Evolutionary conservation across 2,888 invertebrate genomes (phyloP), one percentile per base, ranked within the genome.

Genomic region (Argynnis bischoffii): DNA sequence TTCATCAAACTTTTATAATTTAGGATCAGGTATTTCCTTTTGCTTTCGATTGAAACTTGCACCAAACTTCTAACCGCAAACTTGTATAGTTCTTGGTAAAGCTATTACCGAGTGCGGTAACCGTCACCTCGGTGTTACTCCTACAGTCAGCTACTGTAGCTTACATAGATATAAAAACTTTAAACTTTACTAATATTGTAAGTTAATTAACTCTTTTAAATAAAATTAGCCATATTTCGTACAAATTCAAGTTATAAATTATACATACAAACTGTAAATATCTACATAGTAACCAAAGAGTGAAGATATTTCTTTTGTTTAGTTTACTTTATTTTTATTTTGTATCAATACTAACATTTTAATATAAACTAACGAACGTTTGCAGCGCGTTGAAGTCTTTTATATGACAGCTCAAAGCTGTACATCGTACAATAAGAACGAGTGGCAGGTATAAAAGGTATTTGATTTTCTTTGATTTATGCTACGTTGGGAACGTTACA

Each of bases 381-480:
- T 51, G 13, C 50, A 15, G 35, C 61, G 61, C 70, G 70, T 70
- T 70, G 70, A 68, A 66, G 60, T 70, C 70, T 70, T 70, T 70
- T 68, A 48, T 68, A 70, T 63, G 70, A 63, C 51, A 55, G 54
- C 50, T 54, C 54, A 35, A 51, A 57, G 55, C 35, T 21, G 56
- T 35, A 21, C 65, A 46, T 21, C 16, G 56, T 47, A 21, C 61
- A 50, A 53, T 31, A 48, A 56, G 56, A 61, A 60, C 21, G 35
- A 48, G 48, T 35, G 66, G 18, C 61, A 61, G 51, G 53, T 41
- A 61, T 51, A 61, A 61, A 61, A 53, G 51, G 51, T 53, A 18
- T 63, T 63, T 54, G 54, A 21, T 55, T 55, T 63, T 26, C 41
- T 54, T 63, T 63, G 53, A 63, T 55, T 55, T 54, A 47, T 55